Percentiles rank a stretch among this genome's conserved stretches.
phyloP scores from a whole-genome alignment of 2,113 vertebrate genomes.

The Charadrius vociferus region DNA sequence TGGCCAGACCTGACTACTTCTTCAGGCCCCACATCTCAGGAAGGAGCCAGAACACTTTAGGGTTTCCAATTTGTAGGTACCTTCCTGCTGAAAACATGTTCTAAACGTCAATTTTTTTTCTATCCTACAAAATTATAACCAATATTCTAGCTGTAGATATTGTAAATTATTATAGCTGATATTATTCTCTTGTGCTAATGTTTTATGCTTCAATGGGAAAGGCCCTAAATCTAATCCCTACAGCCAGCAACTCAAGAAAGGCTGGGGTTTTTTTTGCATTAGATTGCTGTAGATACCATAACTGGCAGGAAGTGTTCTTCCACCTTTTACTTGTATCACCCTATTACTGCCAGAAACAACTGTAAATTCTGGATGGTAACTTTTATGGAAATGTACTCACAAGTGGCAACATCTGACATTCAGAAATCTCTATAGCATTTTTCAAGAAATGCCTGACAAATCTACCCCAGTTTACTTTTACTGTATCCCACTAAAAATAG shows the following conservation, averaged over 20 bases:
- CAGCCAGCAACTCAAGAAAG: not conserved
- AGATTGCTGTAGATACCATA: not conserved
- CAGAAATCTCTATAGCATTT: not conserved
- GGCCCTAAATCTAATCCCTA: not conserved
- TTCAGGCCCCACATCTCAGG: not conserved
- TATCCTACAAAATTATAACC: not conserved
- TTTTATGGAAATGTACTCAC: not conserved
- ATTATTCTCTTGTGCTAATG: not conserved
- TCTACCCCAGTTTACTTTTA: not conserved
- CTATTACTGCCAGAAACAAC: not conserved
- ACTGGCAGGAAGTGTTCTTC: not conserved
- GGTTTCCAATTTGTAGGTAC: not conserved
- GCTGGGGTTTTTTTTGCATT: fast-evolving
- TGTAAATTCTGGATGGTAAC: not conserved
- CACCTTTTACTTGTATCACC: not conserved
- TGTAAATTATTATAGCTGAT: not conserved
- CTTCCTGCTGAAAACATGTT: not conserved
- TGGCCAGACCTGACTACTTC: not conserved
- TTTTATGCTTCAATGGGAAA: not conserved
- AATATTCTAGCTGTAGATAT: not conserved
- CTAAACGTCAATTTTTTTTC: not conserved
- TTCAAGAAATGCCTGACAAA: not conserved
- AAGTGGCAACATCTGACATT: not conserved
- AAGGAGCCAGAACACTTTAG: not conserved
- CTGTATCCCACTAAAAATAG: not conserved